Base-by-base conservation (phyloP, 2,113 vertebrate species). In the Microcebus tavaratra region DNA sequence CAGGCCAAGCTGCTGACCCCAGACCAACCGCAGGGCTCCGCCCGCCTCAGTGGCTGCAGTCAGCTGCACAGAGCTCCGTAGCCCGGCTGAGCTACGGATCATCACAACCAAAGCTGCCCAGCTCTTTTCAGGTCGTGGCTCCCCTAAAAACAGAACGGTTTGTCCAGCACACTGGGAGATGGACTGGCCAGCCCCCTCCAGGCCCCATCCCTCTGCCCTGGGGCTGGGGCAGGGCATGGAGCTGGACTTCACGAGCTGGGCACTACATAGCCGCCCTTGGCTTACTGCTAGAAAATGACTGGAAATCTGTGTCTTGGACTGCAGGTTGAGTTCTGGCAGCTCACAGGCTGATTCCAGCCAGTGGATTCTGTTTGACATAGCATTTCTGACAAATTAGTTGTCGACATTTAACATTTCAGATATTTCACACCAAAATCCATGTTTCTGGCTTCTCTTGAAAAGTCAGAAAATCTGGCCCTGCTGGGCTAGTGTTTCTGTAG, bases 131-230 rank as follows among this genome's bases (percentile, higher is more conserved):
- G 39, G 36, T 27, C 63, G 8, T 0, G 1, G 73, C 87, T 86
- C 55, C 15, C 18, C 6, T 29, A 29, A n/a, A 53, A 78, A 42
- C 6, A 42, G 21, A 31, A 3, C 81, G 18, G 29, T 50, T 42
- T 14, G 27, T 78, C 75, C 39, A n/a, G 61, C 36, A 59, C 34
- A 3, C 18, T 0, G 57, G 78, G 20, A 70, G 17, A 21, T 0
- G 15, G 67, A 6, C 73, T 23, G 42, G 48, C 25, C 9, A 6
- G 13, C 8, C 12, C 23, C 23, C 1, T 6, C 8, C 10, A 25
- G 57, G 29, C 42, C 27, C 15, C 0, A 1, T n/a, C 65, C 3
- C 2, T 53, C 39, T 6, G 1, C 25, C 3, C 3, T 14, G 18
- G 55, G 83, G 20, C 39, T 70, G 11, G 6, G 11, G 23, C 36